Evolutionary conservation across 2,113 vertebrate genomes (phyloP).

Genomic region (Formicarius rufipectus): DNA sequence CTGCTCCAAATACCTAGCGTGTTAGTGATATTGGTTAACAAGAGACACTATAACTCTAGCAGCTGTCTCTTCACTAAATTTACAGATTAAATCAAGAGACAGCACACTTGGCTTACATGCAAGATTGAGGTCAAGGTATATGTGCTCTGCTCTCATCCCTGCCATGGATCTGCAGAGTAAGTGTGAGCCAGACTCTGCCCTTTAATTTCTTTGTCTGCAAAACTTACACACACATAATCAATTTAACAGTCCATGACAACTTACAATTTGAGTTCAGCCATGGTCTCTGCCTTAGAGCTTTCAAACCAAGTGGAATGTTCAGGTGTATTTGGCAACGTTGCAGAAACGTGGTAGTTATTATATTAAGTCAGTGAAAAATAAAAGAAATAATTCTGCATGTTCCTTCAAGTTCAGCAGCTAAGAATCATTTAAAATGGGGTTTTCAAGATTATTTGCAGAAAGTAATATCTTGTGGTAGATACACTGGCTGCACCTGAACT

Average conservation of each 20-base stretch:
- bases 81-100: background rate
- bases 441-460: background rate
- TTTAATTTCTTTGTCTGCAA: conserved; percentile 16
- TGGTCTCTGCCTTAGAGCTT: background rate
- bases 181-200: background rate
- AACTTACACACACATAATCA: background rate
- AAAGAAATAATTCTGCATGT: background rate
- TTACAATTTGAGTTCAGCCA: background rate
- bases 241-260: background rate
- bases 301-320: background rate
- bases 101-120: background rate
- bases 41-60: background rate
- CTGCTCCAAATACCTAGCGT: background rate
- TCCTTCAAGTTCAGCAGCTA: background rate
- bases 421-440: background rate
- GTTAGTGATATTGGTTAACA: background rate
- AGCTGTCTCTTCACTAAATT: background rate
- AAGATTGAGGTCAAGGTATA: conserved; percentile 9
- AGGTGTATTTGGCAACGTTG: background rate
- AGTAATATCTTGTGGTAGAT: background rate
- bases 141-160: background rate
- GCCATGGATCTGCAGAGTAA: background rate
- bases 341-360: background rate
- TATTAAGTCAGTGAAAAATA: background rate
- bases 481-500: too few species aligned